Percentiles rank a stretch among this genome's conserved stretches.
Evolutionary conservation across 2,113 vertebrate genomes (phyloP).

Genomic region (Ochotona curzoniae): DNA sequence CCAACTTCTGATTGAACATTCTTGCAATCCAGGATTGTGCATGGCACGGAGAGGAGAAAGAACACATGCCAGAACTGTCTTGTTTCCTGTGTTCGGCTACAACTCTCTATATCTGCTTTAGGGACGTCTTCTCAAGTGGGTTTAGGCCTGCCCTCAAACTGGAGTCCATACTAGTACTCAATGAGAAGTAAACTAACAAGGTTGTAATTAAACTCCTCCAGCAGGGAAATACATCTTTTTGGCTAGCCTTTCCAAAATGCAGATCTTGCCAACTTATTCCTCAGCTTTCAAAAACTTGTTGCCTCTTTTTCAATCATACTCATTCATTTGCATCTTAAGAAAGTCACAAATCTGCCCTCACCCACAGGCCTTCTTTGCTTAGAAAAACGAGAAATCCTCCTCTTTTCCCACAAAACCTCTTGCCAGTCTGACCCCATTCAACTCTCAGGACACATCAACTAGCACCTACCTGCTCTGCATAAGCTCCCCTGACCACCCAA

Average conservation of each 20-base stretch:
- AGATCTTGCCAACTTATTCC: background rate
- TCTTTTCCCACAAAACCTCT: background rate
- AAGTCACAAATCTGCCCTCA: background rate
- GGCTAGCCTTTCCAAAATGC: constrained; percentile 8
- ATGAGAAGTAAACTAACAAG: background rate
- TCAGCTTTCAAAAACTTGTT: background rate
- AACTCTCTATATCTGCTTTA: no score
- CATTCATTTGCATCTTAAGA: background rate
- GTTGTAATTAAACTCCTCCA: background rate
- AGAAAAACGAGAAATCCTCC: background rate
- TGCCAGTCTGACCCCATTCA: background rate
- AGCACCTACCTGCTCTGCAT: background rate
- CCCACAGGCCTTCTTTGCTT: background rate
- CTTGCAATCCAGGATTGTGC: background rate
- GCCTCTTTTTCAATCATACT: background rate
- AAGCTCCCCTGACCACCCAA: background rate
- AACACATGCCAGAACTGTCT: fast-evolving
- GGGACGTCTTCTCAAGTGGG: background rate
- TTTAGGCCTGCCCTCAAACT: background rate
- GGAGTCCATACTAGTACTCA: no score
- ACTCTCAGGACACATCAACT: background rate
- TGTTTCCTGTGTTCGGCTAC: background rate
- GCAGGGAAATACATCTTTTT: background rate
- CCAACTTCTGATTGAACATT: background rate
- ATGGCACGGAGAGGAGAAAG: background rate